Conservation (phyloP, 1,140 invertebrate genomes). For the Zaprionus lachaisei region DNA sequence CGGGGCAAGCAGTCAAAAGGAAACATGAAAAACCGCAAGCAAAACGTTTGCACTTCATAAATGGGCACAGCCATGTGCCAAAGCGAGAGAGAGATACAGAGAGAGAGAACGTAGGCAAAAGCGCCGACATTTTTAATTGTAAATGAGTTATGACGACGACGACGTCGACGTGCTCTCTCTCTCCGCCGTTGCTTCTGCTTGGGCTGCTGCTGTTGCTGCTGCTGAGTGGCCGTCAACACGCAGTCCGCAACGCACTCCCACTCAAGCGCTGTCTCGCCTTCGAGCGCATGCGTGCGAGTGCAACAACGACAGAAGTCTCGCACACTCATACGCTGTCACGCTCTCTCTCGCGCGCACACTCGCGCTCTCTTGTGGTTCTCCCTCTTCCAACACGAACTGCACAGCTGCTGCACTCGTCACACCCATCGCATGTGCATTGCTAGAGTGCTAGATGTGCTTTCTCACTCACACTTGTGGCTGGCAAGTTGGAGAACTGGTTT, state of each 20-base stretch:
- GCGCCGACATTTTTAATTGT: constrained; percentile 85
- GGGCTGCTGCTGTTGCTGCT: constrained; percentile 18
- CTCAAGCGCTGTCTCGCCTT: constrained; percentile 26
- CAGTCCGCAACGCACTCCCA: constrained; percentile 36
- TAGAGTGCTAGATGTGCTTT: neutral
- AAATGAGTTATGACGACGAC: constrained; percentile 82
- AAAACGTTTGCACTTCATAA: constrained; percentile 84
- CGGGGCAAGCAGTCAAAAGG: constrained; percentile 25
- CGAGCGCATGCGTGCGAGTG: constrained; percentile 60
- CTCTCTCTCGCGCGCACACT: constrained; percentile 62
- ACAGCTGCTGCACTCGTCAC: constrained; percentile 28
- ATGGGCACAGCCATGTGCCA: constrained; percentile 50
- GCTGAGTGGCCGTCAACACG: constrained; percentile 66
- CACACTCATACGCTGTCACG: constrained; percentile 37
- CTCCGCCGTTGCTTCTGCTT: constrained; percentile 9
- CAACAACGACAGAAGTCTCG: constrained; percentile 38
- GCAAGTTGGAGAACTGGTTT: constrained; percentile 71
- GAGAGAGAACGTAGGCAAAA: constrained; percentile 28
- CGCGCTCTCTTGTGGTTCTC: constrained; percentile 32
- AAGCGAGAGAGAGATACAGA: constrained; percentile 27
- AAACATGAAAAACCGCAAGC: constrained; percentile 80
- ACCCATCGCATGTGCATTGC: neutral
- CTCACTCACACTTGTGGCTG: constrained; percentile 29
- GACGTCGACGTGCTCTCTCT: constrained; percentile 20
- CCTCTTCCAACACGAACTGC: constrained; percentile 32